These are phyloP conservation scores for Eubucco bourcierii DNA, from an alignment of 2,113 vertebrate genomes.

Conservation along the genomic window DNA sequence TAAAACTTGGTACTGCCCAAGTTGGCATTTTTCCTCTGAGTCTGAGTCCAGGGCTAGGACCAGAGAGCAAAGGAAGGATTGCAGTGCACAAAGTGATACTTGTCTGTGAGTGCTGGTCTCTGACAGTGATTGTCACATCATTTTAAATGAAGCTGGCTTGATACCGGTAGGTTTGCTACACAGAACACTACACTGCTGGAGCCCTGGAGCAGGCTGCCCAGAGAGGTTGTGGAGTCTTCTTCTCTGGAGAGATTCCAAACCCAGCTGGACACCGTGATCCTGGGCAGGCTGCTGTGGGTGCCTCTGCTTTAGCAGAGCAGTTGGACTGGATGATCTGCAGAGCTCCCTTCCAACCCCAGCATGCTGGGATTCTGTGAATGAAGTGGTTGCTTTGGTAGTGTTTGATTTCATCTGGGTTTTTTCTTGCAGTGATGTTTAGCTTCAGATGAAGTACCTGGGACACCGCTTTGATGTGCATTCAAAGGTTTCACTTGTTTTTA, in stretches of 20 bases:
- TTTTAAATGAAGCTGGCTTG: not conserved
- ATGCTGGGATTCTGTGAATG: not conserved
- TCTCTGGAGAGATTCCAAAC: too few relatives aligned
- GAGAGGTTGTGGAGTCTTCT: too few relatives aligned
- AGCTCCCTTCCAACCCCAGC: too few relatives aligned
- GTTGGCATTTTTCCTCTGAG: not conserved
- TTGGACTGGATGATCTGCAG: too few relatives aligned
- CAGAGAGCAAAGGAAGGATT: not conserved
- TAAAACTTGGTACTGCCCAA: not conserved
- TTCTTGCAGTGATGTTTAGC: not conserved
- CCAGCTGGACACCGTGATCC: too few relatives aligned
- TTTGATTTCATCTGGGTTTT: conserved; percentile 37
- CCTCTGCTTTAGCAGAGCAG: too few relatives aligned
- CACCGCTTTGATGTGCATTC: conserved; percentile 53
- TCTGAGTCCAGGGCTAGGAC: not conserved
- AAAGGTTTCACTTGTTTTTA: conserved; percentile 41
- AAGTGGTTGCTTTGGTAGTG: not conserved
- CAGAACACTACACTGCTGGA: not conserved
- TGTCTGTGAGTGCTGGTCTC: not conserved
- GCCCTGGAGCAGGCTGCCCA: too few relatives aligned
- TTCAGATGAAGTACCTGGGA: conserved; percentile 31
- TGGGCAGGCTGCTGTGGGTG: too few relatives aligned
- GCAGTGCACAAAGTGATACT: not conserved
- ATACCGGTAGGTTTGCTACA: not conserved
- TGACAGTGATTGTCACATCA: not conserved